These are phyloP conservation scores for Aporrectodea caliginosa DNA, from an alignment of 1,140 invertebrate species.

Conservation along the genomic window DNA sequence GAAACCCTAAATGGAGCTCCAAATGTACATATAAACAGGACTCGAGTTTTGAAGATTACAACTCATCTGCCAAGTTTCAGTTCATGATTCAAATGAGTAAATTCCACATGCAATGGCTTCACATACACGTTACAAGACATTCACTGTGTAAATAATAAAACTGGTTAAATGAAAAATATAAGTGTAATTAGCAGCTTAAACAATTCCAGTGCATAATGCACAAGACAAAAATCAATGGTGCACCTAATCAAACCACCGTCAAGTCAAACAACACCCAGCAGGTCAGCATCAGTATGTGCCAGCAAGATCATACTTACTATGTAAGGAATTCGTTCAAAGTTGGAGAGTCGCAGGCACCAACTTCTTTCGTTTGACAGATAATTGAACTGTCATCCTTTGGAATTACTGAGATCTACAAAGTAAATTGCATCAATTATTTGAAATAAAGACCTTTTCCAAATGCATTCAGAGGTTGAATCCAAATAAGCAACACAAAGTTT, in stretches of 20 bases:
- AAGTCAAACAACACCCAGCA: not conserved
- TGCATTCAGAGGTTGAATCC: no score
- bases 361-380: not conserved
- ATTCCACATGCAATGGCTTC: no score
- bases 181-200: not conserved
- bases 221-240: no score
- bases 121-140: not conserved
- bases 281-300: not conserved
- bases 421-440: no score
- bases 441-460: no score
- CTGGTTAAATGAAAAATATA: not conserved
- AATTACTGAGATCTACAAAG: not conserved
- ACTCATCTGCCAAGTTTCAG: no score
- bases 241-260: not conserved
- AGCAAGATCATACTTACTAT: not conserved
- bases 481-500: no score
- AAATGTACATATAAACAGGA: no score
- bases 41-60: no score
- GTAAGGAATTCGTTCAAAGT: not conserved
- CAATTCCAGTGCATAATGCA: not conserved
- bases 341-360: not conserved
- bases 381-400: not conserved
- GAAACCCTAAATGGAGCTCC: no score
- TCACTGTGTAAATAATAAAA: not conserved
- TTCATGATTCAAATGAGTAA: no score